These are phyloP conservation scores for Tauraco hartlaubi DNA, from an alignment of 2,797 vertebrate species.

Conservation along the genomic window DNA sequence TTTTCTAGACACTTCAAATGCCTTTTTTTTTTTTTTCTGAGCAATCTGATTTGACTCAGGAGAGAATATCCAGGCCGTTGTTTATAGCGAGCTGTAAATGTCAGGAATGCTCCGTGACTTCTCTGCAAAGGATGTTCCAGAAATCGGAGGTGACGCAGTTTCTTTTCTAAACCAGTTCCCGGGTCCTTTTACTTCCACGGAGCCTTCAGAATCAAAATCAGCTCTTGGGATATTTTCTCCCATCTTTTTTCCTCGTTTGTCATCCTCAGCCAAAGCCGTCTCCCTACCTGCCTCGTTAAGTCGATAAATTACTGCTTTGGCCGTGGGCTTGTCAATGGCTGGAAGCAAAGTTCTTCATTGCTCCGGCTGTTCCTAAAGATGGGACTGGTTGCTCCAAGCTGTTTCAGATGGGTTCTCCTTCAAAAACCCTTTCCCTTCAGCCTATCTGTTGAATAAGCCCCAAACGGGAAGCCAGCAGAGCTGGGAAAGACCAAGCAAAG, in stretches of 20 bases:
- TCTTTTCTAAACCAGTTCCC: neutral
- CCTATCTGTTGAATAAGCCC: neutral
- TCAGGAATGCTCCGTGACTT: slow-evolving; percentile 24
- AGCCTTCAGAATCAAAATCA: slow-evolving; percentile 1
- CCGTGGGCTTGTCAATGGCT: accelerated
- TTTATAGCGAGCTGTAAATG: neutral
- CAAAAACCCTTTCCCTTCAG: neutral
- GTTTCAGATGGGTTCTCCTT: neutral
- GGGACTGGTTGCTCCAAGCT: neutral
- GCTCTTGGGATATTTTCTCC: neutral
- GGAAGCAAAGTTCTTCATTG: neutral
- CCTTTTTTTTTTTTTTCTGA: neutral
- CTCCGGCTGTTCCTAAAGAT: neutral
- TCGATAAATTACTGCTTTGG: slow-evolving; percentile 7
- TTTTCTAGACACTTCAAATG: neutral
- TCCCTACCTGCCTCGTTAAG: neutral
- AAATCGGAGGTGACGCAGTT: neutral
- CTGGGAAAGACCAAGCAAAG: neutral
- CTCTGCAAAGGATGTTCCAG: neutral
- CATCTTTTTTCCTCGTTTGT: neutral
- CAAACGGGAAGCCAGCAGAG: neutral
- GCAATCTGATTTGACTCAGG: neutral
- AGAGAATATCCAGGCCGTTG: slow-evolving; percentile 1
- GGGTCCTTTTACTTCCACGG: accelerated
- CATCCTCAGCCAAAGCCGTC: neutral